Conservation (phyloP, 2,888 invertebrate species). For the Cistogaster globosa region DNA sequence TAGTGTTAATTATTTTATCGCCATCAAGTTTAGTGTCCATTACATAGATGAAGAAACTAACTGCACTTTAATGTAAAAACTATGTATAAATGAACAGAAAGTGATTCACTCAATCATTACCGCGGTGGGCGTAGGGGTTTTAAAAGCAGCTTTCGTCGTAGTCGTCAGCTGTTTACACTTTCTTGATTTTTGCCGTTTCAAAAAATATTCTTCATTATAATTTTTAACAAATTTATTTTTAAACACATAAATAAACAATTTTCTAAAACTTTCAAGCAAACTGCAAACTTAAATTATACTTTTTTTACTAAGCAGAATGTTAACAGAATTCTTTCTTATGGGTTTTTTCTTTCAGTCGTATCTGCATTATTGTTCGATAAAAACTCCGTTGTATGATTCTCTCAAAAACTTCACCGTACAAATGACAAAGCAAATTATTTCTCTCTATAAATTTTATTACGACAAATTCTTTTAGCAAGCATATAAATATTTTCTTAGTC, state of each 20-base stretch:
- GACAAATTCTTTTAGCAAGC: constrained; percentile 21
- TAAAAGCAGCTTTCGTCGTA: constrained; percentile 40
- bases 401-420: constrained; percentile 63
- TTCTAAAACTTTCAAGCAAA: constrained; percentile 24
- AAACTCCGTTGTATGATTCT: constrained; percentile 46
- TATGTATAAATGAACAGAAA: constrained; percentile 64
- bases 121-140: constrained; percentile 72
- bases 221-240: constrained; percentile 17
- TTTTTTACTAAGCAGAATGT: constrained; percentile 50
- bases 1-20: constrained; percentile 58
- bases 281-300: constrained; percentile 34
- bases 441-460: constrained; percentile 58
- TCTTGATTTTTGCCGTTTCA: constrained; percentile 47
- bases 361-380: constrained; percentile 60
- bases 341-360: constrained; percentile 51
- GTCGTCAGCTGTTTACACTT: constrained; percentile 69
- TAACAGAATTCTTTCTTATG: constrained; percentile 60
- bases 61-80: constrained; percentile 58
- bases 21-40: constrained; percentile 69
- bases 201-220: constrained; percentile 12
- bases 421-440: constrained; percentile 68
- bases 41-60: constrained; percentile 67
- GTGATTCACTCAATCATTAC: constrained; percentile 70
- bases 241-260: constrained; percentile 36
- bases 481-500: not conserved